Evolutionary conservation across 2,797 vertebrate species (phyloP), one percentile per base, ranked within the genome.

Genomic region (Phaenicophaeus curvirostris): DNA sequence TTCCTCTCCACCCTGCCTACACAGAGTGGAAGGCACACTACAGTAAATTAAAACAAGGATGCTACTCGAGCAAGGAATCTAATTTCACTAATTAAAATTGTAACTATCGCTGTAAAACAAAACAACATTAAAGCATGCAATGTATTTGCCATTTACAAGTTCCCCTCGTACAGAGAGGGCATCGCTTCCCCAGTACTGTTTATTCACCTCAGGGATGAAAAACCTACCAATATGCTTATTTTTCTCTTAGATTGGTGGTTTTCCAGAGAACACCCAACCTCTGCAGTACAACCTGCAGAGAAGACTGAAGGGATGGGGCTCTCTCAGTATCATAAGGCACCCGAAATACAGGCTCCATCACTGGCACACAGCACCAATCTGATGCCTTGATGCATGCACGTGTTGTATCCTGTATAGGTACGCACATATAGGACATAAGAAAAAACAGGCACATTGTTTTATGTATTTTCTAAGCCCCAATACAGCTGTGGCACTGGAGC

Each of bases 1-100:
- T 37, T 63, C 58, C 72, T 42, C 61, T 85, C 74, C n/a, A 81
- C 41, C 17, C 42, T 58, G 55, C 57, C 59, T 0, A 0, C 24
- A 53, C 4, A 0, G 0, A 78, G 48, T 8, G 15, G 63, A 96
- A 91, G 57, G 35, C 3, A 5, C 17, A 30, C 13, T 63, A 54
- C 59, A 57, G 39, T 69, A 93, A 91, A 92, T 82, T 90, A 95
- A 90, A 96, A 55, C 59, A 90, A 81, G 68, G 58, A 83, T 24
- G 39, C 72, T 83, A 58, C n/a, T 95, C 86, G 91, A 87, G 80
- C 72, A 96, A 94, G 35, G 39, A 85, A 95, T 81, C 92, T 90
- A 85, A 95, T 96, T 93, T 92, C 1, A 0, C 85, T 92, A 90
- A 96, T 90, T 94, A 83, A 94, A 95, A 94, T 44, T 72, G 68